These are phyloP conservation scores for Gallinago undulata DNA, from an alignment of 2,113 vertebrate species.

Conservation along the genomic window DNA sequence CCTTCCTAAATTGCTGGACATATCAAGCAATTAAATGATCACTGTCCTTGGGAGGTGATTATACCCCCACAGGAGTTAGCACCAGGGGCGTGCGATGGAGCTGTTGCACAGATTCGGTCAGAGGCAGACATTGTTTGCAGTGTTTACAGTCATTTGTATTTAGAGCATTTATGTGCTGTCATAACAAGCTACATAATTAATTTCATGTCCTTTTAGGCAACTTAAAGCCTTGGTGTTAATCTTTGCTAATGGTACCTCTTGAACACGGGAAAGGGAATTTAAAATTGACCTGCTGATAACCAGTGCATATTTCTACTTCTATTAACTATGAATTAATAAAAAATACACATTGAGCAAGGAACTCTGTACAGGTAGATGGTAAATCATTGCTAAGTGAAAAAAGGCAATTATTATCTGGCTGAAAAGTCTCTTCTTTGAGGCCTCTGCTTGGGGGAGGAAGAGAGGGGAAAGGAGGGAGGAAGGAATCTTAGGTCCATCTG, in stretches of 20 bases:
- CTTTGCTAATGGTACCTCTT: background rate
- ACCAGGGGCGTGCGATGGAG: rapidly evolving
- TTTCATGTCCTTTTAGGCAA: background rate
- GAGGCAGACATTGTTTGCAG: background rate
- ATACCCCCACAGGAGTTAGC: background rate
- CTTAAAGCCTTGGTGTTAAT: background rate
- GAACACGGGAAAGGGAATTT: background rate
- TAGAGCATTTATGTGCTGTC: background rate
- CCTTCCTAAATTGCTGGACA: background rate
- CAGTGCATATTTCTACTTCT: background rate
- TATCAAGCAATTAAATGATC: background rate
- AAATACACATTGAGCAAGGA: background rate
- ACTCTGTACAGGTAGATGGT: background rate
- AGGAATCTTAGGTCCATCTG: background rate
- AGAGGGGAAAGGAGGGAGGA: background rate
- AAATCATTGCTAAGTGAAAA: background rate
- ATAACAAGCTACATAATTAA: background rate
- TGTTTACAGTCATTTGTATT: background rate
- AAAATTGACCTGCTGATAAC: background rate
- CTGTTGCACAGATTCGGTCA: background rate
- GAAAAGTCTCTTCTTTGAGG: background rate
- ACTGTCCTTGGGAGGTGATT: background rate
- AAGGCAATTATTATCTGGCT: background rate
- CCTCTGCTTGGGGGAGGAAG: rapidly evolving
- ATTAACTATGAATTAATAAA: background rate